Evolutionary conservation across 2,797 vertebrate genomes (phyloP).

Genomic region (Xenentodon cancila): DNA sequence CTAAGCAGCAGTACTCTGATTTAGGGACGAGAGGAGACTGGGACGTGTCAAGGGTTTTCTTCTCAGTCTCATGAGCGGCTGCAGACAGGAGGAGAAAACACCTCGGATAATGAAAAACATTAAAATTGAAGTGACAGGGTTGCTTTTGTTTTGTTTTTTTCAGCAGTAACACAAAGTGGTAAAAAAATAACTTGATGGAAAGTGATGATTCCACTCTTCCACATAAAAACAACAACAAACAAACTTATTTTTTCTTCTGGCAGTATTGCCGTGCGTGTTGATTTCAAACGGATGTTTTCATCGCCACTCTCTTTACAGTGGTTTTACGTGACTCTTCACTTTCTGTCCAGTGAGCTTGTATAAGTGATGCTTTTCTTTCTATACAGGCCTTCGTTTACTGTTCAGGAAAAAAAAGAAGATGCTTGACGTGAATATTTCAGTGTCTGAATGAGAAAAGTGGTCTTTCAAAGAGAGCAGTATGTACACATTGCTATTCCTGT

Average conservation of each 20-base stretch:
- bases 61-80: slow-evolving; percentile 19
- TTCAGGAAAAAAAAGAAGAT: slow-evolving; percentile 62
- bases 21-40: slow-evolving; percentile 8
- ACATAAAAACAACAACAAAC: slow-evolving; percentile 37
- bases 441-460: slow-evolving; percentile 41
- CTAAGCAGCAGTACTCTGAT: slow-evolving; percentile 62
- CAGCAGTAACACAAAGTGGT: slow-evolving; percentile 50
- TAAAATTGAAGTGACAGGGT: slow-evolving; percentile 24
- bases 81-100: slow-evolving; percentile 12
- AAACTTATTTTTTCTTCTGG: slow-evolving; percentile 45
- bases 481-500: slow-evolving; percentile 58
- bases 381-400: slow-evolving; percentile 70
- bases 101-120: slow-evolving; percentile 23
- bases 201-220: slow-evolving; percentile 28
- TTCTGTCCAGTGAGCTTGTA: slow-evolving; percentile 68
- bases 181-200: slow-evolving; percentile 46
- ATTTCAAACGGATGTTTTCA: slow-evolving; percentile 66
- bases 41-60: slow-evolving; percentile 6
- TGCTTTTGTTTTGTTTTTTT: slow-evolving; percentile 50
- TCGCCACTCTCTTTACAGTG: slow-evolving; percentile 63
- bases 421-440: slow-evolving; percentile 55
- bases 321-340: slow-evolving; percentile 70
- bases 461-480: slow-evolving; percentile 55
- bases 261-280: slow-evolving; percentile 56
- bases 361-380: slow-evolving; percentile 55